Base-by-base conservation (phyloP, 2,888 invertebrate species). In the Drosophila setosimentum region DNA sequence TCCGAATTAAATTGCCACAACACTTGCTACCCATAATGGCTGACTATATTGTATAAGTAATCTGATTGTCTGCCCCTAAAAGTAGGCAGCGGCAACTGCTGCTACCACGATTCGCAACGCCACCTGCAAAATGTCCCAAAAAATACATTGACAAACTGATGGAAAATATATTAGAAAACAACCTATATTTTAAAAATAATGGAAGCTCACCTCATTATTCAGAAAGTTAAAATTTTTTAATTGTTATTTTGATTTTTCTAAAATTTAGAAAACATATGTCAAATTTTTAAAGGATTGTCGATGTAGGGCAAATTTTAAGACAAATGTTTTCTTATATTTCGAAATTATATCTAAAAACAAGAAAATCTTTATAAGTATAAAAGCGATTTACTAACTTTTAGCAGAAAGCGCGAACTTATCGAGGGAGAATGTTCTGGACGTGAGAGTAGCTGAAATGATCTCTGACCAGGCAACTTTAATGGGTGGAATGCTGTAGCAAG, bases 1-100 rank as follows among this genome's bases (percentile, higher is more conserved):
- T 42, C 49, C 66, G 62, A 71, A 76, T 62, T 59, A 45, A 51
- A 73, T 76, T 67, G 70, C 32, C 59, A 42, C 45, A 33, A 27
- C 59, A 29, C 60, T 50, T 29, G n/a, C 35, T 27, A 29, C 27
- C 18, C 50, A 58, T 51, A 58, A 65, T 50, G 32, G 21, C 32
- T 24, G 51, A 11, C 27, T 68, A 35, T 45, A 24, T 29, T 35
- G 71, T 68, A 79, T 79, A 40, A 35, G 55, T 68, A 63, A 79
- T 75, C 27, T 48, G 16, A 45, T 40, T 30, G 40, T 11, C 54
- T 45, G 40, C 63, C 6, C 53, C 40, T 7, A 59, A 42, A 62
- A 35, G 42, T 51, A 50, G 48, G 55, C 49, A 59, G 49, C 27
- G 49, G n/a, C 27, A 55, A 53, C 2, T 53, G 21, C 32, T 33